Conservation (phyloP, 2,888 invertebrate genomes). For the Cephus pulcher region DNA sequence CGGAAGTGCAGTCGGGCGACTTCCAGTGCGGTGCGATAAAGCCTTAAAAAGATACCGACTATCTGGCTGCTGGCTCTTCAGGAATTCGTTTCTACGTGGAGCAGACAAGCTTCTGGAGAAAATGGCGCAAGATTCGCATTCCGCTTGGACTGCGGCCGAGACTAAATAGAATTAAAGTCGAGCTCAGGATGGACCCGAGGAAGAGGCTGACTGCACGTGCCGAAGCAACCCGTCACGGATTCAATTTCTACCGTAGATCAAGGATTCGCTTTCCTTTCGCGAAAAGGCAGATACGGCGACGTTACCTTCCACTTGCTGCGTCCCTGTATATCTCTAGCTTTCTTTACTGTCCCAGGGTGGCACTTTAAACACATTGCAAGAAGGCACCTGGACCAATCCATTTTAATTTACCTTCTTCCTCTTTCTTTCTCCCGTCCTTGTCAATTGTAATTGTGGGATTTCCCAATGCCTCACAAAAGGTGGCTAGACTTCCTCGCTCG, state of each 20-base stretch:
- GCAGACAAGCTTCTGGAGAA: background rate
- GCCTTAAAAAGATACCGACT: background rate
- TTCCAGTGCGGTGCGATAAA: background rate
- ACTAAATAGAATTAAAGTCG: background rate
- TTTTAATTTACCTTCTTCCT: background rate
- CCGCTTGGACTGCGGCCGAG: background rate
- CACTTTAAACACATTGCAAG: background rate
- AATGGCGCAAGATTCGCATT: background rate
- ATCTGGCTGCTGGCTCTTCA: background rate
- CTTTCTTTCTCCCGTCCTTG: background rate
- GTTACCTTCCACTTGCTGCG: too few species aligned
- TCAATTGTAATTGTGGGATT: background rate
- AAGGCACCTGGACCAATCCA: background rate
- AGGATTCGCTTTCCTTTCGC: too few species aligned
- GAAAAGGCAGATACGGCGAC: too few species aligned
- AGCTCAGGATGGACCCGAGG: background rate
- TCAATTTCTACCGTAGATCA: too few species aligned
- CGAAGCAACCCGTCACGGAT: too few species aligned
- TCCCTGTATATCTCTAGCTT: too few species aligned
- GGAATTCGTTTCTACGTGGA: background rate
- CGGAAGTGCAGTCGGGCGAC: background rate
- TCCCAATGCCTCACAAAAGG: background rate
- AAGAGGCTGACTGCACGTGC: background rate
- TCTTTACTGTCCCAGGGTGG: background rate
- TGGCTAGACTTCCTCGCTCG: background rate